phyloP scores from a whole-genome alignment of 2,113 vertebrate species.

The Aspidoscelis tigris region DNA sequence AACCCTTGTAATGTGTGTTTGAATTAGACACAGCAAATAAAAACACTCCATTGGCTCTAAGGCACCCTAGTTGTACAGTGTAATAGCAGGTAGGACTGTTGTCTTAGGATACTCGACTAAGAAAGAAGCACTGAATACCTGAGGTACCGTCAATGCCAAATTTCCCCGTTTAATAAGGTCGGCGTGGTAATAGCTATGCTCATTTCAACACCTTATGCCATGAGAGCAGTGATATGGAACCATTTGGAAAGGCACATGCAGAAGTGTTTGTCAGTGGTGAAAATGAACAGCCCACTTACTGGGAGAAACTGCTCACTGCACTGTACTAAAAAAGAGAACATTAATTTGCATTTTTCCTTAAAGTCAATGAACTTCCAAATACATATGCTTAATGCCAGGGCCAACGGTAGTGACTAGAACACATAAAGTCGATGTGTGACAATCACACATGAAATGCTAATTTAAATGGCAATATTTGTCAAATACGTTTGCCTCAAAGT shows the following conservation, averaged over 20 bases:
- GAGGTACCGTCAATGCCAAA: slow-evolving; percentile 19
- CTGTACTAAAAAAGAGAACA: background rate
- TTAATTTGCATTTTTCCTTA: background rate
- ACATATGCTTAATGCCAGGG: background rate
- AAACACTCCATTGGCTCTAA: background rate
- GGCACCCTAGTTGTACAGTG: background rate
- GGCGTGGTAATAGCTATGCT: background rate
- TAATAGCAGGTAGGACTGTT: background rate
- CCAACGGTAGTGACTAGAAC: background rate
- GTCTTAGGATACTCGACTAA: background rate
- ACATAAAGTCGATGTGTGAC: background rate
- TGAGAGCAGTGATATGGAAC: slow-evolving; percentile 9
- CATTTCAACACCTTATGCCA: slow-evolving; percentile 10
- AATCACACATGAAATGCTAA: slow-evolving; percentile 16
- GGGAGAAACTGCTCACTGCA: background rate
- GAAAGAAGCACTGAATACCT: background rate
- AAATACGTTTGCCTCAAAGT: background rate
- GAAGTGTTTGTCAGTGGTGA: background rate
- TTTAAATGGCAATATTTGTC: background rate
- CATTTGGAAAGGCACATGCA: slow-evolving; percentile 36
- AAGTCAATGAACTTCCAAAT: background rate
- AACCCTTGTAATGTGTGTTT: slow-evolving; percentile 4
- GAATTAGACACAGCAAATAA: slow-evolving; percentile 31
- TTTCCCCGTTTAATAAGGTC: background rate
- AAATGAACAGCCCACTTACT: background rate